Base-by-base conservation (phyloP, 2,888 invertebrate species). In the Pheosia gnoma region DNA sequence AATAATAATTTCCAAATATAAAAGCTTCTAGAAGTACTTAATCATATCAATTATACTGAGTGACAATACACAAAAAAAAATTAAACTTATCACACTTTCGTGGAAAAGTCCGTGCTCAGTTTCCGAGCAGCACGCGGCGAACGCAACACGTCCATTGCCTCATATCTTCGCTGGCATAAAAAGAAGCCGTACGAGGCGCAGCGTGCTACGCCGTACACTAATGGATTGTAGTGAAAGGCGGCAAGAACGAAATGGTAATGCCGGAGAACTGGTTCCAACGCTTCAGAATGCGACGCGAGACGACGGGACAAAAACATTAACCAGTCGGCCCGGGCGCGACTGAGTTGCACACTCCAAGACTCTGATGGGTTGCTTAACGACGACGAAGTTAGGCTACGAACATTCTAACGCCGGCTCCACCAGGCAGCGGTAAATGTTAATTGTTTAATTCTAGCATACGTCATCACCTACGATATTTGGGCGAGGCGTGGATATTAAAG, bases 271-370 rank as follows among this genome's bases (percentile, higher is more conserved):
- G 92, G 92, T 93, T 93, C 83, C 89, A 85, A 84, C 85, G 87
- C 89, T 84, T 89, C 90, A 92, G 91, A 91, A 91, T 91, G 90
- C 87, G 90, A 25, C 25, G 25, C 25, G 25, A 25, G 90, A 91
- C 90, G 88, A 90, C 89, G 90, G 91, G 91, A 92, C 88, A 91
- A 91, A 91, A 92, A 92, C 91, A 89, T 85, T 82, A 91, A 91
- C 91, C 92, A 91, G 91, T 91, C 87, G 84, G 60, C 55, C 68
- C 77, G 76, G 79, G 75, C 80, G 74, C 75, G 71, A 10, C 57
- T 57, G 70, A 65, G 69, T 67, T 73, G 69, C 74, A 7, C 53
- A 62, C 82, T 77, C 67, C 75, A 72, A 69, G 78, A 82, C 75
- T 83, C 80, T 74, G 79, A 61, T 68, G 73, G 71, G 62, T 78